Evolutionary conservation across 2,888 invertebrate species (phyloP).

Genomic region (Pachycephus smyrnensis): DNA sequence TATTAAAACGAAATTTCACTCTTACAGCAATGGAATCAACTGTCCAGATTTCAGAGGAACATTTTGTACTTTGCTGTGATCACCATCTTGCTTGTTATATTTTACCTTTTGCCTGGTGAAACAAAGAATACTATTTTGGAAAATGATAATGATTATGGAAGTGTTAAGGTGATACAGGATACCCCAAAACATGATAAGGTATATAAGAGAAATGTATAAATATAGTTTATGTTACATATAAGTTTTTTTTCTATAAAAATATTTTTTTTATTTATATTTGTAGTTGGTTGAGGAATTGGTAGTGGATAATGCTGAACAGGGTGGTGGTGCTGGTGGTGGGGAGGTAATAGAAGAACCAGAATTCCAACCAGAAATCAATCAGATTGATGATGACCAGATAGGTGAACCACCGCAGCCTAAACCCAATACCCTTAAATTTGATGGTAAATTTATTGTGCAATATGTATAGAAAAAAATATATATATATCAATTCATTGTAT

Average conservation of each 20-base stretch:
- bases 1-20: conserved; percentile 9
- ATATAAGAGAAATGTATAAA: conserved; percentile 15
- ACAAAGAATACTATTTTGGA: conserved; percentile 55
- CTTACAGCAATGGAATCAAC: conserved; percentile 86
- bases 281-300: conserved; percentile 56
- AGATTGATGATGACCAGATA: conserved; percentile 61
- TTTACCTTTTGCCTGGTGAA: conserved; percentile 73
- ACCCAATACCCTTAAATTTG: conserved; percentile 53
- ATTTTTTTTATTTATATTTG: conserved; percentile 10
- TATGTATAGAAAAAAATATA: not conserved
- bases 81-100: conserved; percentile 71
- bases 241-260: conserved; percentile 1
- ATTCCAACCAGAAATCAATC: conserved; percentile 61
- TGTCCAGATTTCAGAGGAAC: conserved; percentile 86
- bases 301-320: conserved; percentile 57
- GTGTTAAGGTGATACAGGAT: conserved; percentile 43
- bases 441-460: conserved; percentile 39
- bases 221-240: not conserved
- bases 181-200: conserved; percentile 50
- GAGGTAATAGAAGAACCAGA: conserved; percentile 69
- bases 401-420: conserved; percentile 62
- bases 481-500: conserved; percentile 15
- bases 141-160: conserved; percentile 56
- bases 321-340: conserved; percentile 49
- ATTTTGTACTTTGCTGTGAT: conserved; percentile 76